Evolutionary conservation across 2,888 invertebrate species (phyloP).

Genomic region (Sphaeridia pumilis): DNA sequence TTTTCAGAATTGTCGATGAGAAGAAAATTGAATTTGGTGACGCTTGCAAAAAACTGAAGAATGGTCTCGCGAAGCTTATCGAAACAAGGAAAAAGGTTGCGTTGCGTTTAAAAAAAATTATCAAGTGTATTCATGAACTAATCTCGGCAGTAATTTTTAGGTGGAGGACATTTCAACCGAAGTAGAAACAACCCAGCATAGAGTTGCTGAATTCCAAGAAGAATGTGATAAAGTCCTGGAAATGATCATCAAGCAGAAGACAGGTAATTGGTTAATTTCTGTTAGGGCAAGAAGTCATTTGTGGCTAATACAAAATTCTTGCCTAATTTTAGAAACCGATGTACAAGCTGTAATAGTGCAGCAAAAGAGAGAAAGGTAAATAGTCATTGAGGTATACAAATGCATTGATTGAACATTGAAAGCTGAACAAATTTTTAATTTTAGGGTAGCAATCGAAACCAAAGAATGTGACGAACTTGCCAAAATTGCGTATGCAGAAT

Average conservation of each 20-base stretch:
- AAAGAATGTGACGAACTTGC: constrained; percentile 68
- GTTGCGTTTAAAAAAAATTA: not conserved
- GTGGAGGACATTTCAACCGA: constrained; percentile 18
- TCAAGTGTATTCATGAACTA: not conserved
- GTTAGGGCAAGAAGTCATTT: not conserved
- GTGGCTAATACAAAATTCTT: not conserved
- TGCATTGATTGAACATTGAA: not conserved
- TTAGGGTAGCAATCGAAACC: constrained; percentile 65
- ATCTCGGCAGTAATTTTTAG: not conserved
- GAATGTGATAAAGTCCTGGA: constrained; percentile 78
- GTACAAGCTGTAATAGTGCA: constrained; percentile 40
- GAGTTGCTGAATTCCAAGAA: constrained; percentile 55
- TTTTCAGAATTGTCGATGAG: constrained; percentile 52
- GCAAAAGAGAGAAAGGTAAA: constrained; percentile 49
- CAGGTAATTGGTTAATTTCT: constrained; percentile 2
- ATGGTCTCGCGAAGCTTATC: constrained; percentile 74
- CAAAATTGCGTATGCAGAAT: constrained; percentile 66
- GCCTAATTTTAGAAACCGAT: constrained; percentile 16
- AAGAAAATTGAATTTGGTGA: constrained; percentile 60
- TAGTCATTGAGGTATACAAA: not conserved
- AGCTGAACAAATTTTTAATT: not conserved
- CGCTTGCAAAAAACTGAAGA: constrained; percentile 65
- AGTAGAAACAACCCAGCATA: constrained; percentile 59
- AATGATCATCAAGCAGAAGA: constrained; percentile 63
- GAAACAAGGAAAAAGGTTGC: constrained; percentile 66